Conservation (phyloP, 2,888 invertebrate species). For the Melikaiella ostensackeni region DNA sequence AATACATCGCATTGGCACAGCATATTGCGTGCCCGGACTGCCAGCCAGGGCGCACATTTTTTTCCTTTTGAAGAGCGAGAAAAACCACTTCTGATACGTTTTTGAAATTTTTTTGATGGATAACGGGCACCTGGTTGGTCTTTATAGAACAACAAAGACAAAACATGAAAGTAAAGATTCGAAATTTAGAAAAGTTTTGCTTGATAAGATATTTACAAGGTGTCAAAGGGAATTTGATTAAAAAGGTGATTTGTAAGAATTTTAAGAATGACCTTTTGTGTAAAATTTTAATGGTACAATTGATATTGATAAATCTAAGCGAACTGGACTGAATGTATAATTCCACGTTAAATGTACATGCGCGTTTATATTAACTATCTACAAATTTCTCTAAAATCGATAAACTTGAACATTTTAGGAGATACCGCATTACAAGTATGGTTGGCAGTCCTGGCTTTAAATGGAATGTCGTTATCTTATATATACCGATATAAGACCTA, state of each 20-base stretch:
- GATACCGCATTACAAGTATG: conserved; percentile 48
- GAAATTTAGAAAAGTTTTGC: not conserved
- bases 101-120: not conserved
- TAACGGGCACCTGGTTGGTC: not conserved
- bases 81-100: not conserved
- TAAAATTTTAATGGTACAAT: conserved; percentile 33
- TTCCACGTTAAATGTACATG: conserved; percentile 30
- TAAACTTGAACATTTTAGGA: conserved; percentile 37
- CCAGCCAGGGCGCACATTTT: conserved; percentile 52
- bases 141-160: not conserved
- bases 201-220: conserved; percentile 30
- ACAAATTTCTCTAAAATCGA: conserved; percentile 38
- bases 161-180: not conserved
- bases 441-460: conserved; percentile 70
- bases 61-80: conserved; percentile 41
- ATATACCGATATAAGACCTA: conserved; percentile 43
- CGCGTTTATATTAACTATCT: conserved; percentile 32
- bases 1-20: conserved; percentile 72
- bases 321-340: conserved; percentile 18
- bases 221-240: conserved; percentile 18
- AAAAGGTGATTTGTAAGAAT: conserved; percentile 29
- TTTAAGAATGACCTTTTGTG: conserved; percentile 32
- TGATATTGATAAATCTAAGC: conserved; percentile 24
- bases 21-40: conserved; percentile 67
- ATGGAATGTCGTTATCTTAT: conserved; percentile 67